Base-by-base conservation (phyloP, 2,797 vertebrate genomes). In the Cynodonichthys magdalenae region DNA sequence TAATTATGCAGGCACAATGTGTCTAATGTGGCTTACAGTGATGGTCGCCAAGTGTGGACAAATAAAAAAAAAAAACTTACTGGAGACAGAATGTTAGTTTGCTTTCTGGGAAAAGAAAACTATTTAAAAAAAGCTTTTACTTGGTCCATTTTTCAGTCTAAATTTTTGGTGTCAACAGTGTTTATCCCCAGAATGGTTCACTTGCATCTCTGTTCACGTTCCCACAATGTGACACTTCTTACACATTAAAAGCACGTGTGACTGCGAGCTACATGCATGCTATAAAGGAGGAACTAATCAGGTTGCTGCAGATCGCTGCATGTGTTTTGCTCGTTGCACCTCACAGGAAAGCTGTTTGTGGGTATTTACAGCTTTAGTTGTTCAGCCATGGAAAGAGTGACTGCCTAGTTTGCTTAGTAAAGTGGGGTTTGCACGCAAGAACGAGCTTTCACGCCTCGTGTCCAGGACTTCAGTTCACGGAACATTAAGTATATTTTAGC, bases 1-100 rank as follows among this genome's bases (percentile, higher is more conserved):
- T 66, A 41, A 75, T 73, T 56, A 59, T 48, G 31, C 27, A 62
- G 64, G 61, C 53, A 52, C 4, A 53, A 42, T 18, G 53, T n/a
- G 36, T 56, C 19, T 39, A 19, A 39, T 59, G 44, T 47, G 69
- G 48, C 20, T 45, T 50, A 58, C 65, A 58, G 51, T 27, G 19
- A 24, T 12, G 44, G 1, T 53, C 52, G 53, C 7, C 41, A 48
- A 46, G 19, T 27, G 41, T 29, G 56, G 36, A 39, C 12, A 12
- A 39, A 39, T 12, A 14, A 39, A 39, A 11, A 59, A 12, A 41
- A 15, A 48, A 24, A 47, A 53, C 24, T 55, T 47, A 20, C 56
- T 24, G 63, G n/a, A 49, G 58, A 42, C 6, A 12, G 6, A 8
- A 31, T 57, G 15, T 57, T 54, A 5, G 20, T 63, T 34, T 53